Base-by-base conservation (phyloP, 2,888 invertebrate genomes). In the Polyommatus icarus region DNA sequence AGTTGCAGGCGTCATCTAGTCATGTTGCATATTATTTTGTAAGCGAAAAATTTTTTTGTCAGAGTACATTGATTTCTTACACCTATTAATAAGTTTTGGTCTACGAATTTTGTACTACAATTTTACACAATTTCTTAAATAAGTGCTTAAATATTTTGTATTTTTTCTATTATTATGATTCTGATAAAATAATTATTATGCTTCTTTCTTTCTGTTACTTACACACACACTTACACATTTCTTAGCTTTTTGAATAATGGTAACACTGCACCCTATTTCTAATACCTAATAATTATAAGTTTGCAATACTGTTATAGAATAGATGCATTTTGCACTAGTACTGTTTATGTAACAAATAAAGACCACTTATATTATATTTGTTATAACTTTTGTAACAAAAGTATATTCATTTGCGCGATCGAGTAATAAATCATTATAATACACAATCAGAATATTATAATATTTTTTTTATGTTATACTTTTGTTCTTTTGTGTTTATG, bases 351-450 rank as follows among this genome's bases (percentile, higher is more conserved):
- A 75, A 24, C n/a, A 72, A 24, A 75, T 50, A 54, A 75, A 75
- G 29, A 75, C 29, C 67, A 67, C 67, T 15, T 67, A n/a, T n/a
- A n/a, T n/a, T 67, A 67, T 29, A 67, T 67, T 67, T 24, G 29
- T 50, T 75, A 75, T n/a, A 24, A 24, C 24, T 24, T 24, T 1
- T 24, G 24, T 24, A 24, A 50, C 46, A 24, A 75, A 75, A 75
- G 50, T 75, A 50, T 75, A 75, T 75, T 78, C n/a, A 61, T 78
- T 76, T 79, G 79, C 79, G 54, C 78, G 78, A 78, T 79, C 79
- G 80, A 78, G 80, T 80, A 78, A 79, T 79, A 78, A 59, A 57
- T 71, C 20, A 46, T 71, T 54, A 12, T 5, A 72, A 10, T n/a
- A 24, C 24, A 24, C 24, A 24, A 24, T 24, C 32, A 40, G 8